These are phyloP conservation scores for Dasypus novemcinctus DNA, from an alignment of 2,113 vertebrate genomes.

Conservation along the genomic window DNA sequence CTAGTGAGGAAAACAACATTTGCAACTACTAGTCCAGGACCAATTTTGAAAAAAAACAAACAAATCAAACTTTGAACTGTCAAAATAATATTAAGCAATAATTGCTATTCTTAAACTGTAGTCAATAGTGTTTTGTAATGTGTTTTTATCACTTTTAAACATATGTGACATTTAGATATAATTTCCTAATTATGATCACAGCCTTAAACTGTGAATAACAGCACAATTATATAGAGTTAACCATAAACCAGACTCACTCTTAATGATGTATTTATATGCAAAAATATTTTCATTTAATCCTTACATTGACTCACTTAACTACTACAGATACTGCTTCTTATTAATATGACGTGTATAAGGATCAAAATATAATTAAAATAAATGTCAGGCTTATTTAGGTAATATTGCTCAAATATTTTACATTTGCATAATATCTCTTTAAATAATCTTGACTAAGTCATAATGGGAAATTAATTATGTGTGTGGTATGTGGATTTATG, in stretches of 20 bases:
- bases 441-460: background rate
- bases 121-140: background rate
- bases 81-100: background rate
- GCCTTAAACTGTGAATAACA: background rate
- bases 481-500: background rate
- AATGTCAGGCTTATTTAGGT: background rate
- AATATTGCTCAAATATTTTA: background rate
- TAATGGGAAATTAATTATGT: background rate
- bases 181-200: background rate
- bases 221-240: background rate
- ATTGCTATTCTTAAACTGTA: background rate
- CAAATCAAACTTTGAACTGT: background rate
- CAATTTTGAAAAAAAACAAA: background rate
- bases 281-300: background rate
- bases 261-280: background rate
- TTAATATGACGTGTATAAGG: background rate
- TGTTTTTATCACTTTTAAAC: background rate
- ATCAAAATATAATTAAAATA: background rate
- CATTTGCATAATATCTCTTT: background rate
- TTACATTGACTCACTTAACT: background rate
- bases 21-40: background rate
- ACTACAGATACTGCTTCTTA: background rate
- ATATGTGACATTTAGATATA: background rate
- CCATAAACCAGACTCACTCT: background rate
- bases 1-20: background rate